phyloP scores from a whole-genome alignment of 37 sponge, comb jelly and placozoan species.

The Oopsacas minuta region DNA sequence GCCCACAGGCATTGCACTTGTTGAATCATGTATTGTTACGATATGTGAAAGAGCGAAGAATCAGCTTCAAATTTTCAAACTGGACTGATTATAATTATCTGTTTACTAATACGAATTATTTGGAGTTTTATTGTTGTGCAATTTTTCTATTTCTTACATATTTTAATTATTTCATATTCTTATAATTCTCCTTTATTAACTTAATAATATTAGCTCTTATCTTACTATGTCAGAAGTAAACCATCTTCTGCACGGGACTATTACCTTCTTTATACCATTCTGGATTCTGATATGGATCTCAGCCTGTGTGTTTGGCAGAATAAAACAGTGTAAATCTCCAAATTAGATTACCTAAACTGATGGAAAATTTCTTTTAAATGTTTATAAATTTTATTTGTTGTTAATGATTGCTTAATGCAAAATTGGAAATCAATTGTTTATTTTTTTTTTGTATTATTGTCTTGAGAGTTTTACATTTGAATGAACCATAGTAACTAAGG shows the following conservation, averaged over 20 bases:
- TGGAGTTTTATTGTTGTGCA: neutral
- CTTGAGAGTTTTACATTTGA: too few relatives aligned
- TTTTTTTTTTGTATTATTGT: too few relatives aligned
- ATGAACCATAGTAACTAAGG: too few relatives aligned
- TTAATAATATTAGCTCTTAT: neutral
- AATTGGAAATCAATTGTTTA: too few relatives aligned
- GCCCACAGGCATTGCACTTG: neutral
- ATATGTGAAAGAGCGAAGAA: neutral
- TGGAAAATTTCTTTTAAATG: too few relatives aligned
- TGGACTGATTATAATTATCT: neutral
- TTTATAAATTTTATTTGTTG: too few relatives aligned
- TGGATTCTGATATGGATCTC: neutral
- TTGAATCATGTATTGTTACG: neutral
- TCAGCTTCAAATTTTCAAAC: neutral
- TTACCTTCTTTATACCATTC: conserved; percentile 1
- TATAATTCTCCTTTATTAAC: neutral
- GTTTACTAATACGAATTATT: neutral
- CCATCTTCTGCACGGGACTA: neutral
- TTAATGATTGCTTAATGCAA: too few relatives aligned
- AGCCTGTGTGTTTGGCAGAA: neutral
- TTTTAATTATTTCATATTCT: too few relatives aligned
- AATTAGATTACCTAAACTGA: too few relatives aligned
- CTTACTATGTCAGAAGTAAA: neutral
- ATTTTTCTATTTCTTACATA: neutral
- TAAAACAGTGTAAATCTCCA: neutral